Conservation (phyloP, 2,888 invertebrate genomes). For the Spialia ferax region DNA sequence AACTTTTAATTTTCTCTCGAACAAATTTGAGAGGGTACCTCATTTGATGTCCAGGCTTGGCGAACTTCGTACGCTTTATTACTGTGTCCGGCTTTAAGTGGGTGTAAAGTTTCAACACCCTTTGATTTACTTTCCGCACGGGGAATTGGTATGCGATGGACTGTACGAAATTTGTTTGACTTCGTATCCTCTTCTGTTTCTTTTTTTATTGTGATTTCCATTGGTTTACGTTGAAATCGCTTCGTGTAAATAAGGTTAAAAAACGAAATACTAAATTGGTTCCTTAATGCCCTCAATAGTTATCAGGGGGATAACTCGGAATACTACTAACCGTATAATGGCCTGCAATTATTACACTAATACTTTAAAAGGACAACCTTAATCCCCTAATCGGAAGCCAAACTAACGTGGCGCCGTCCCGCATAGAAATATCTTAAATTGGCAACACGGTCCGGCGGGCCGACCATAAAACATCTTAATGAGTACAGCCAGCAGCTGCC, state of each 20-base stretch:
- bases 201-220: background rate
- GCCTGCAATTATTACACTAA: constrained; percentile 83
- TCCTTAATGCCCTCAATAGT: constrained; percentile 46
- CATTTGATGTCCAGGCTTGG: constrained; percentile 83
- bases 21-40: constrained; percentile 78
- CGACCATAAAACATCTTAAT: constrained; percentile 87
- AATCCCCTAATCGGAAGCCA: constrained; percentile 86
- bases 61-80: constrained; percentile 86
- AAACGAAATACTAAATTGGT: constrained; percentile 27
- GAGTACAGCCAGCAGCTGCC: constrained; percentile 86
- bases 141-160: constrained; percentile 73
- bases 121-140: constrained; percentile 84
- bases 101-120: constrained; percentile 87
- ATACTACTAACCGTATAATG: constrained; percentile 77
- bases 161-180: constrained; percentile 71
- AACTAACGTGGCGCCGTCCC: constrained; percentile 83
- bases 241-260: too few relatives aligned
- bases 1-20: constrained; percentile 80
- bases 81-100: constrained; percentile 87
- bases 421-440: constrained; percentile 87
- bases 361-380: constrained; percentile 84
- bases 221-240: background rate
- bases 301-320: constrained; percentile 59
- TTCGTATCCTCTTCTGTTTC: constrained; percentile 45
- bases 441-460: constrained; percentile 85